These are phyloP conservation scores for Erebia aethiops DNA, from an alignment of 2,888 invertebrate species.

Conservation along the genomic window DNA sequence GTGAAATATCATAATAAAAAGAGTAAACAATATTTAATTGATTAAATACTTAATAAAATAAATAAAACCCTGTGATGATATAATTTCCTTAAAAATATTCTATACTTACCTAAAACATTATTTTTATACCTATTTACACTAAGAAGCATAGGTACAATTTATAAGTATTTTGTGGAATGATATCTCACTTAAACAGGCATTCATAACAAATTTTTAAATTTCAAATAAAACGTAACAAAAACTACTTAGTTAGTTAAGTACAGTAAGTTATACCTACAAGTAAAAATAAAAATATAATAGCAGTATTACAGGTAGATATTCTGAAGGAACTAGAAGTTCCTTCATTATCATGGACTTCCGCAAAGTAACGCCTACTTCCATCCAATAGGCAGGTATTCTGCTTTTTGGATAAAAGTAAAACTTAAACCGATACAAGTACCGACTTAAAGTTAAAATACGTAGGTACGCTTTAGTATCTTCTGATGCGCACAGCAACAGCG, in stretches of 20 bases:
- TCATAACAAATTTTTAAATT: constrained; percentile 4
- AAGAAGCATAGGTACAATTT: background rate
- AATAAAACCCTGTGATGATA: constrained; percentile 20
- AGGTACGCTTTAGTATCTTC: too few species aligned
- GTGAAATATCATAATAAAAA: background rate
- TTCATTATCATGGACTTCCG: too few species aligned
- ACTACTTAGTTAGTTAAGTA: background rate
- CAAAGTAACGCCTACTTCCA: too few species aligned
- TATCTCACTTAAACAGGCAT: constrained; percentile 18
- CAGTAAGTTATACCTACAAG: background rate
- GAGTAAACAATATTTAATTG: constrained; percentile 2
- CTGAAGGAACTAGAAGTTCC: too few species aligned
- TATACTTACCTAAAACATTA: constrained; percentile 9
- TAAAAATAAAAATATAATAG: too few species aligned
- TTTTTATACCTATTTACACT: constrained; percentile 12
- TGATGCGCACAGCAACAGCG: too few species aligned
- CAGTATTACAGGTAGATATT: too few species aligned
- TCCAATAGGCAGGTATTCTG: too few species aligned
- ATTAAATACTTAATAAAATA: background rate
- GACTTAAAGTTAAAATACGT: too few species aligned
- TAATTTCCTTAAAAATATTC: constrained; percentile 17
- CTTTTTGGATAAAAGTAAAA: too few species aligned
- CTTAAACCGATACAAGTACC: too few species aligned
- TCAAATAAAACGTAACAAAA: constrained; percentile 1
- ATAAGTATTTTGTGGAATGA: constrained; percentile 23